Conservation (phyloP, 2,888 invertebrate species). For the Synergus laeviventris region DNA sequence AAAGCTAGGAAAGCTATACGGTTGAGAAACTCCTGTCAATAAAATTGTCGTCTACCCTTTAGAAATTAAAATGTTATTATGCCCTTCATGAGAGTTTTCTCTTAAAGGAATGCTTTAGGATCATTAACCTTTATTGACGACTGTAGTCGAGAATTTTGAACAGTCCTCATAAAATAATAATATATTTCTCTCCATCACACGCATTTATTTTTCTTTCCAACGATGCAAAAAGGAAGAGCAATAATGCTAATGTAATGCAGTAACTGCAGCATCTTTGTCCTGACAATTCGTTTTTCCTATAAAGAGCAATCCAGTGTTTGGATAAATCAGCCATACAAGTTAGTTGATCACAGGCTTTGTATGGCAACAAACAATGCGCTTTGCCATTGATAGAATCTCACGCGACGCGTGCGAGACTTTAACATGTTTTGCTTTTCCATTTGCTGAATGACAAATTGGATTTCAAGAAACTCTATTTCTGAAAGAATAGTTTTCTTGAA, state of each 20-base stretch:
- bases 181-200: neutral
- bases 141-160: neutral
- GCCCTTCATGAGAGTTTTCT: neutral
- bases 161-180: constrained; percentile 7
- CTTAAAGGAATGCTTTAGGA: neutral
- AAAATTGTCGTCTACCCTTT: neutral
- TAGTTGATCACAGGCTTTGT: neutral
- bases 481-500: neutral
- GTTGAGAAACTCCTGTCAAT: neutral
- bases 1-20: neutral
- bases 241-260: neutral
- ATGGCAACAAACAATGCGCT: neutral
- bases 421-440: neutral
- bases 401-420: neutral
- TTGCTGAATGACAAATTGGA: neutral
- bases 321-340: neutral
- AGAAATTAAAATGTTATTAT: neutral
- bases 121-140: neutral
- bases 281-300: neutral
- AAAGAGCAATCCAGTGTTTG: neutral
- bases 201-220: neutral
- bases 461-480: neutral
- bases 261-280: neutral
- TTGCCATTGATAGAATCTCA: constrained; percentile 2
- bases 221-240: neutral